Conservation (phyloP, 2,797 vertebrate genomes). For the Chiloscyllium punctatum region DNA sequence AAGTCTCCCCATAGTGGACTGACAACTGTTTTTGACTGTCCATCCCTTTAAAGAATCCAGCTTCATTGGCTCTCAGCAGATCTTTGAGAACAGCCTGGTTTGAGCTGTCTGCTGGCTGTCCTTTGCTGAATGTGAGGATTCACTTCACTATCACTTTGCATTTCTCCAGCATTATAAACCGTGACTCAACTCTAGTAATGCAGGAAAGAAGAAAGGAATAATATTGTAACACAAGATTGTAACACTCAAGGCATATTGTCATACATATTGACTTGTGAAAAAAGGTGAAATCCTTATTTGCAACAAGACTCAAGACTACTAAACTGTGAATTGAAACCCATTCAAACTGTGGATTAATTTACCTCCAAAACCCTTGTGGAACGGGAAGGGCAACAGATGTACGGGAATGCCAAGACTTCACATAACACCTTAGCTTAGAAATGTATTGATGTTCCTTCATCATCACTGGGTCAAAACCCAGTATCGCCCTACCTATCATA, state of each 20-base stretch:
- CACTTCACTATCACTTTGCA: background rate
- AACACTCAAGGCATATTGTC: background rate
- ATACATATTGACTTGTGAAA: background rate
- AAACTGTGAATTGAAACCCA: background rate
- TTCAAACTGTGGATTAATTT: background rate
- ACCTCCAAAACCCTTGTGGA: background rate
- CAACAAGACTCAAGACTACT: background rate
- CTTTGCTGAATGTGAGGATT: background rate
- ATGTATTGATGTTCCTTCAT: background rate
- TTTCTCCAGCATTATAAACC: background rate
- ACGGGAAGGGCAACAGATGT: background rate
- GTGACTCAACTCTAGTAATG: background rate
- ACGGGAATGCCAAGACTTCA: background rate
- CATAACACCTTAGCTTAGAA: background rate
- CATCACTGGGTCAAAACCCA: background rate
- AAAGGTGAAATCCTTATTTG: background rate
- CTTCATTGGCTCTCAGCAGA: background rate
- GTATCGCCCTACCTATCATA: background rate
- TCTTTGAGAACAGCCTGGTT: background rate
- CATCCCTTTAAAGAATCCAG: background rate
- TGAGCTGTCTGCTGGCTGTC: constrained; percentile 16
- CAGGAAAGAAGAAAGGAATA: background rate
- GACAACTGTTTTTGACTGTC: too few relatives aligned
- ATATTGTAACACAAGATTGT: background rate
- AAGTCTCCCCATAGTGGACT: background rate